phyloP scores from a whole-genome alignment of 2,797 vertebrate genomes.

The Macrochelys suwanniensis region DNA sequence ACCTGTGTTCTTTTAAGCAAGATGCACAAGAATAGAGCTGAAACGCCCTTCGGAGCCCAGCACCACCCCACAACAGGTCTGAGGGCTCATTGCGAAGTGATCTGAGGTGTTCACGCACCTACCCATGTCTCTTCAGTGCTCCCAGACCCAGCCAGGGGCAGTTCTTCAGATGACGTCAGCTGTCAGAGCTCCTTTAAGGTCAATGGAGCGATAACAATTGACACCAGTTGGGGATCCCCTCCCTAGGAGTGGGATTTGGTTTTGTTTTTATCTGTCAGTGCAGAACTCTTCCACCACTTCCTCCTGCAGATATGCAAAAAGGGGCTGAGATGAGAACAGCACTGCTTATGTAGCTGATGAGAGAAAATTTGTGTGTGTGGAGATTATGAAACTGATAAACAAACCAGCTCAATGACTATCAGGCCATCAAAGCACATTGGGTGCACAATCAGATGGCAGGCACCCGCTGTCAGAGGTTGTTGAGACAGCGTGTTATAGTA shows the following conservation, averaged over 20 bases:
- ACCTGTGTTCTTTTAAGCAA: not conserved
- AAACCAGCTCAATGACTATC: constrained; percentile 26
- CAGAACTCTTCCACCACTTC: constrained; percentile 66
- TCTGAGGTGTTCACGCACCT: not conserved
- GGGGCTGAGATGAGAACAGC: not conserved
- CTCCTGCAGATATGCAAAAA: constrained; percentile 68
- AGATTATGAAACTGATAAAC: constrained; percentile 44
- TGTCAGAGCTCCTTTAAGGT: not conserved
- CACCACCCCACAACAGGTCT: not conserved
- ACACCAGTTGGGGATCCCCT: not conserved
- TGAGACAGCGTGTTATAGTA: not conserved
- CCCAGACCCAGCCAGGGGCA: not conserved
- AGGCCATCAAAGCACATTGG: not conserved
- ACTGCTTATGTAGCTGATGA: constrained; percentile 42
- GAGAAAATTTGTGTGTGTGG: not conserved
- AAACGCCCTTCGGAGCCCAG: not conserved
- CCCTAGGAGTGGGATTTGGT: not conserved
- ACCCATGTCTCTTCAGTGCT: not conserved
- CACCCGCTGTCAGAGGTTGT: not conserved
- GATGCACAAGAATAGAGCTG: not conserved
- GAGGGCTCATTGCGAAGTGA: not conserved
- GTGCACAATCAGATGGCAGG: not conserved
- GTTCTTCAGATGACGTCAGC: not conserved
- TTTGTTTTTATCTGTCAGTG: constrained; percentile 42
- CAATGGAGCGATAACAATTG: not conserved